These are phyloP conservation scores for Zosterops borbonicus DNA, from an alignment of 2,113 vertebrate genomes.

Conservation along the genomic window DNA sequence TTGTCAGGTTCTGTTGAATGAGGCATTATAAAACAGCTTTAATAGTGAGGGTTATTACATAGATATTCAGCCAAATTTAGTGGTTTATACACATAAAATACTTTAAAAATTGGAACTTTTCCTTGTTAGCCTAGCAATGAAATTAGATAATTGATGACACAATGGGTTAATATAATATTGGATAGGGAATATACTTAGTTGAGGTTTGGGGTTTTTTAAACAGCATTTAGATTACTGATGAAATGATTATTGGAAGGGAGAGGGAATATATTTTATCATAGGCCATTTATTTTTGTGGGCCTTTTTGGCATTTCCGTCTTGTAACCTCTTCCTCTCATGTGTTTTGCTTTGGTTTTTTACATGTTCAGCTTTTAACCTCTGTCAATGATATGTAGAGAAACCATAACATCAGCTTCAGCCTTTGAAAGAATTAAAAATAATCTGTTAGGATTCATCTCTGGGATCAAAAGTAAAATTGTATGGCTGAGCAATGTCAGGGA, in stretches of 20 bases:
- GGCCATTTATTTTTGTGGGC: neutral
- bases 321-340: neutral
- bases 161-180: neutral
- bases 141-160: neutral
- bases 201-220: neutral
- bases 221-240: neutral
- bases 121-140: neutral
- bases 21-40: neutral
- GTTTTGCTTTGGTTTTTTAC: neutral
- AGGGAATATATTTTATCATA: neutral
- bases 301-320: neutral
- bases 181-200: neutral
- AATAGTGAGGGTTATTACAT: neutral
- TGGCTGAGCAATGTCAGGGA: neutral
- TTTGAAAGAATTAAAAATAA: neutral
- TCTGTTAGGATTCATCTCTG: neutral
- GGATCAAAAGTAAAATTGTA: neutral
- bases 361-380: neutral
- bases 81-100: accelerated
- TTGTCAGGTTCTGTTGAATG: neutral
- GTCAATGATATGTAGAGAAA: neutral
- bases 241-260: neutral
- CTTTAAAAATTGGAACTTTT: neutral
- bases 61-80: neutral
- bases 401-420: neutral